These are phyloP conservation scores for Redunca redunca DNA, from an alignment of 2,113 vertebrate genomes.

Conservation along the genomic window DNA sequence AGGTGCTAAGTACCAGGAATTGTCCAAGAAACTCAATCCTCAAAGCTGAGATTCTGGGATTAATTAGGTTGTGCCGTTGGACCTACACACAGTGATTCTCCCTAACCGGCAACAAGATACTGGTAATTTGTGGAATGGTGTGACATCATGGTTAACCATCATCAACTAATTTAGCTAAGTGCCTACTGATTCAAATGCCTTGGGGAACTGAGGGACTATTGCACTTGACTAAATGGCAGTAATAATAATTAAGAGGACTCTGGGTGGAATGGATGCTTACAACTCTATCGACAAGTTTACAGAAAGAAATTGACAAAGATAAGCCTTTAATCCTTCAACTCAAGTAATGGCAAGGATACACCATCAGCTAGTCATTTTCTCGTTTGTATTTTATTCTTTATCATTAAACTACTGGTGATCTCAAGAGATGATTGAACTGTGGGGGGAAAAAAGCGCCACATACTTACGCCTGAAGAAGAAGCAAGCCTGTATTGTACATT, in stretches of 20 bases:
- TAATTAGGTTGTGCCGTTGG: not conserved
- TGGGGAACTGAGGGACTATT: not conserved
- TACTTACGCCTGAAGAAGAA: not conserved
- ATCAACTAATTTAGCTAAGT: not conserved
- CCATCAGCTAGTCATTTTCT: not conserved
- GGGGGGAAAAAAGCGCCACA: not conserved
- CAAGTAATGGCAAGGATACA: not conserved
- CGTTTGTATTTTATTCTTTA: not conserved
- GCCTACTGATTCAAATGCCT: not conserved
- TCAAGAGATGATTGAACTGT: not conserved
- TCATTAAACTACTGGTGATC: not conserved
- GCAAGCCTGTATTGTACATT: not conserved
- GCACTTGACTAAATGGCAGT: not conserved
- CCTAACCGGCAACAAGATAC: not conserved
- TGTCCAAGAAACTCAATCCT: not conserved
- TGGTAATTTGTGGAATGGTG: not conserved
- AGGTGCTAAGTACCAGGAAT: not conserved
- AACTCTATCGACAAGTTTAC: not conserved
- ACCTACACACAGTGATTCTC: not conserved
- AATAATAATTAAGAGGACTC: not conserved
- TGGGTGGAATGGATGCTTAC: not conserved
- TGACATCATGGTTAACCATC: not conserved
- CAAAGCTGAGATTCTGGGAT: not conserved
- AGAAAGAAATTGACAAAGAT: not conserved
- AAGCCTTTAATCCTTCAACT: not conserved